Base-by-base conservation (phyloP, 2,113 vertebrate species). In the Nycticryphes semicollaris region DNA sequence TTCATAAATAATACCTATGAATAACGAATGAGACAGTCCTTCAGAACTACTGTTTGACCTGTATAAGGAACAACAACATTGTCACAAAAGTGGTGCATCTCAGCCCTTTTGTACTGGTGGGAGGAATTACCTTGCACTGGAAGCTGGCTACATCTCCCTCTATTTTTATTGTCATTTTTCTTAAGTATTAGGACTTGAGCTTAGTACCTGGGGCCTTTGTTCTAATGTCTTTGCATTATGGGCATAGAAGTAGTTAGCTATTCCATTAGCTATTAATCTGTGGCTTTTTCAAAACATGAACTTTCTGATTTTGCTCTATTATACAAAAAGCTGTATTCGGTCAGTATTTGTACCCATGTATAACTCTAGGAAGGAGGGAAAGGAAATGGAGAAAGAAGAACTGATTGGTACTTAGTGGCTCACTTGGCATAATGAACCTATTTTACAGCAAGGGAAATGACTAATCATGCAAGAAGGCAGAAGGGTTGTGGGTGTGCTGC, bases 1-100 rank as follows among this genome's bases (percentile, higher is more conserved):
- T 97, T 97, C 96, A 97, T 97, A 97, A 96, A 97, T 97, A 96
- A 96, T 96, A 93, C 94, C 94, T 94, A 97, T 96, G 96, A 97
- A 96, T 97, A 97, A 94, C 93, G 30, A 96, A 97, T 97, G 96
- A 97, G 96, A 73, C 85, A 95, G 96, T 95, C 96, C 96, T 97
- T 97, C 96, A 96, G 90, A 96, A 93, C 90, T 94, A 78, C 85
- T 94, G 94, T 97, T 95, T 97, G 96, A 97, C 96, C 96, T 97
- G 93, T 90, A 78, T 92, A 80, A 93, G 90, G 85, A 97, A 93
- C 72, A 96, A 94, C 87, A 96, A 88, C 88, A 53, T 69, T 95
- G 92, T 94, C 93, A 96, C 72, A 70, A 27, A 80, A 93, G 82
- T 77, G 83, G 93, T 90, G 90, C 3, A 4, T 80, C 82, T 94